Evolutionary conservation across 37 sponge, comb jelly and placozoan genomes (phyloP), one percentile per base, ranked within the genome.

Genomic region (Amphimedon queenslandica): DNA sequence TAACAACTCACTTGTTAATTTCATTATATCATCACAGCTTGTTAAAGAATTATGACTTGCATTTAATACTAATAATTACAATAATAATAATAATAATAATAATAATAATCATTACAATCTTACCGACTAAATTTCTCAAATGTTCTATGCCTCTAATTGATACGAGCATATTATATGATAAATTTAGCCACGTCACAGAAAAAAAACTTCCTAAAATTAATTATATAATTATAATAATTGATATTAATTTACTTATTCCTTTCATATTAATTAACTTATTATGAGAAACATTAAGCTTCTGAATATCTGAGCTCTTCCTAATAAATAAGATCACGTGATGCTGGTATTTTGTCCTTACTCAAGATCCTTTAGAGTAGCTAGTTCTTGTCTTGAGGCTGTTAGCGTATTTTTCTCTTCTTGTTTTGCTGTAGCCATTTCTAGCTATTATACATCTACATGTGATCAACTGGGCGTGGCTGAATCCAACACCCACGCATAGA

Each of bases 161-260:
- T 6, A 70, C 72, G 25, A 83, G 21, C 18, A 69, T 27, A 42
- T 83, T 83, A 67, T 77, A 64, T 38, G 77, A 69, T 11, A 83
- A 28, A 61, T 68, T 39, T 18, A 83, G 72, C 77, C 77, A 77
- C 1, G 77, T 77, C 32, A 83, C 36, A 1, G 70, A 42, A 18
- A 32, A 28, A 70, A 77, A 83, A 29, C 37, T 6, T 8, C 37
- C 84, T 83, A 63, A 11, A 69, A 29, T 8, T 34, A 43, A 31
- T 23, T 16, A 72, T 1, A 16, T 31, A 21, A 4, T 6, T 32
- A 2, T 53, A 60, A 2, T 21, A 30, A 13, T 3, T 5, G 23
- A 23, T 40, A 56, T 35, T 28, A 34, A 75, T 75, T 67, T 55
- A 83, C 84, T 35, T 27, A 83, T 67, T 39, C 84, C 71, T 13